Evolutionary conservation across 1,140 invertebrate species (phyloP), one percentile per base, ranked within the genome.

Genomic region (Periplaneta americana): DNA sequence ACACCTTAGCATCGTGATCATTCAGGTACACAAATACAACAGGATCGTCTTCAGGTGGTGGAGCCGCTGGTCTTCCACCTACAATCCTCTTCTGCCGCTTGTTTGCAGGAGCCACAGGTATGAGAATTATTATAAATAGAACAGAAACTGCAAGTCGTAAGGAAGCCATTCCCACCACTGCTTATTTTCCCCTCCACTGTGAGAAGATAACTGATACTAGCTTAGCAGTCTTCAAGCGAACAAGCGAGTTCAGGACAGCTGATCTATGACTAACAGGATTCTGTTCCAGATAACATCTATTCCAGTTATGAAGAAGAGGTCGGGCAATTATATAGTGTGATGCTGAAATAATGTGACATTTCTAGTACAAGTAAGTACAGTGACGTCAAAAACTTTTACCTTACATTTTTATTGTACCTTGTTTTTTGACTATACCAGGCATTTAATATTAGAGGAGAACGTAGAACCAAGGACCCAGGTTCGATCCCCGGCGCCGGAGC

Each of bases 31-130:
- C 87, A 85, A 90, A 92, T 10, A 92, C 90, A 11, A 91, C 89
- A 0, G 92, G 92, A 66, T 92, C 91, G 83, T 93, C 92, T 36
- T 88, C 88, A 37, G 91, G 91, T 0, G 92, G 92, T 0, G 88
- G 84, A 6, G 89, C 88, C 2, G 91, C 91, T 0, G 89, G 86
- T 3, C 74, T 84, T 9, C 92, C 92, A 4, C 92, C 92, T 0
- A 93, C 91, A 81, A 93, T 91, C 82, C 92, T 86, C 80, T 90
- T 90, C 1, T 89, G 87, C 81, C 90, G 66, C 1, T 78, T 33
- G 31, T 81, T 34, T 48, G 75, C 34, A 32, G 28, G 0, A 48
- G 79, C 31, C 2, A 18, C 5, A n/a, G 48, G 48, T 66, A 66
- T 11, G 28, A 66, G 6, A n/a, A 11, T 6, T 28, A n/a, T n/a